Conservation (phyloP, 2,797 vertebrate genomes). For the Enteromius afrohamiltoni region DNA sequence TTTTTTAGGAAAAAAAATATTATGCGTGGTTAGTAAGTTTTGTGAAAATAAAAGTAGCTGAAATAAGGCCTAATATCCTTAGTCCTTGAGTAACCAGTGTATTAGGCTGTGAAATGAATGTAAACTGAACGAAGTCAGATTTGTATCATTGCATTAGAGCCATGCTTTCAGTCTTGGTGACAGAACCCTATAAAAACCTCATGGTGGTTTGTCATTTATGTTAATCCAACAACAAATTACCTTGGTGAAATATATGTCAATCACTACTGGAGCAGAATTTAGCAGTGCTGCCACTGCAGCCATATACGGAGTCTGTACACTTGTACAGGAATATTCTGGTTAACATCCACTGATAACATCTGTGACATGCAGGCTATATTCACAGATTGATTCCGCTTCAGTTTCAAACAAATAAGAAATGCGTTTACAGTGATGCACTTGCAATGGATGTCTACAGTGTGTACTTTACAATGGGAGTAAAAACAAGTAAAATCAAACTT, state of each 20-base stretch:
- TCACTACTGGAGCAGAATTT: not conserved
- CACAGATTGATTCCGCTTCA: not conserved
- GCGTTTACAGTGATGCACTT: not conserved
- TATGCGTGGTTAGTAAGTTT: no score
- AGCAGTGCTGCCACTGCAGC: no score
- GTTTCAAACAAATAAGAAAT: not conserved
- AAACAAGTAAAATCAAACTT: not conserved
- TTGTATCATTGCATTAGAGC: not conserved
- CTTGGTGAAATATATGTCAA: not conserved
- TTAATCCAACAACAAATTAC: no score
- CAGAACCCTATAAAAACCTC: not conserved
- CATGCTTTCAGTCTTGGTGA: not conserved
- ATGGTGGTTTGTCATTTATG: no score
- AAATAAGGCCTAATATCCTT: no score
- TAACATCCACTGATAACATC: not conserved
- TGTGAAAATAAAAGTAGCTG: no score
- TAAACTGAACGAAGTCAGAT: not conserved
- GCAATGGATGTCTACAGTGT: not conserved
- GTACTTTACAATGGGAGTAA: not conserved
- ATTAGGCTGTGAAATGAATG: not conserved
- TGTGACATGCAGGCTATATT: not conserved
- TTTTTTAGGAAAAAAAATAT: no score
- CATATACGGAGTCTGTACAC: not conserved
- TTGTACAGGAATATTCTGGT: not conserved
- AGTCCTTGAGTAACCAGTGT: no score